A percentile compares a stretch with the other conserved stretches of the same genome.
Evolutionary conservation across 2,888 invertebrate genomes (phyloP).

Genomic region (Caenorhabditis japonica): DNA sequence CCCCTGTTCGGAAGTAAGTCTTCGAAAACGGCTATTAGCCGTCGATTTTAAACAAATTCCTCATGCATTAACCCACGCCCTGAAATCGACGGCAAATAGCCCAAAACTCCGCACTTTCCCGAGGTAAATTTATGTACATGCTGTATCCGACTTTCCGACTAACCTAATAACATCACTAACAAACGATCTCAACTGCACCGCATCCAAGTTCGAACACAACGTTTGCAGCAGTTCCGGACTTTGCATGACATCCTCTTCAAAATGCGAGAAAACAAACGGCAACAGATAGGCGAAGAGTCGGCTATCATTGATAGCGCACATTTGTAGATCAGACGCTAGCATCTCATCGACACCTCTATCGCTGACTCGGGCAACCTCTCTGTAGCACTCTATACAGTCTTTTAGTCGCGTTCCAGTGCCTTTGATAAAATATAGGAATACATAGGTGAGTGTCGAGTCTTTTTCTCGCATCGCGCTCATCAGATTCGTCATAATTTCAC

Average conservation of each 20-base stretch:
- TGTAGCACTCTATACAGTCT: constrained; percentile 89
- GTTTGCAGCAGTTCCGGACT: constrained; percentile 83
- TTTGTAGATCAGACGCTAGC: constrained; percentile 83
- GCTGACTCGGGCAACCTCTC: constrained; percentile 80
- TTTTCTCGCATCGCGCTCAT: constrained; percentile 67
- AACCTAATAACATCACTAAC: constrained; percentile 84
- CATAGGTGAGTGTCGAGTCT: constrained; percentile 54
- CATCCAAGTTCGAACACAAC: constrained; percentile 91
- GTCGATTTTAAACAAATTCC: too few species aligned
- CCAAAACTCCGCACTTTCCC: too few species aligned
- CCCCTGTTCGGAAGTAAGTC: too few species aligned
- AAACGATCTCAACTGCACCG: constrained; percentile 88
- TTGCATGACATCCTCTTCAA: constrained; percentile 24
- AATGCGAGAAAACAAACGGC: constrained; percentile 89
- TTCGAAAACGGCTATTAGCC: too few species aligned
- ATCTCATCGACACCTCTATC: constrained; percentile 80
- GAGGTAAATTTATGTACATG: neutral
- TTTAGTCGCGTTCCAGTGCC: constrained; percentile 19
- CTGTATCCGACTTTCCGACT: neutral
- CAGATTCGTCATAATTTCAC: constrained; percentile 53
- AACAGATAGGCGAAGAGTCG: constrained; percentile 83
- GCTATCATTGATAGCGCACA: constrained; percentile 81
- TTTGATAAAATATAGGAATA: constrained; percentile 65
- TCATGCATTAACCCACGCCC: too few species aligned
- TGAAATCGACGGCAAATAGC: too few species aligned